Conservation (phyloP, 53 echinoderm and acorn worm genomes). For the Luidia sarsii region DNA sequence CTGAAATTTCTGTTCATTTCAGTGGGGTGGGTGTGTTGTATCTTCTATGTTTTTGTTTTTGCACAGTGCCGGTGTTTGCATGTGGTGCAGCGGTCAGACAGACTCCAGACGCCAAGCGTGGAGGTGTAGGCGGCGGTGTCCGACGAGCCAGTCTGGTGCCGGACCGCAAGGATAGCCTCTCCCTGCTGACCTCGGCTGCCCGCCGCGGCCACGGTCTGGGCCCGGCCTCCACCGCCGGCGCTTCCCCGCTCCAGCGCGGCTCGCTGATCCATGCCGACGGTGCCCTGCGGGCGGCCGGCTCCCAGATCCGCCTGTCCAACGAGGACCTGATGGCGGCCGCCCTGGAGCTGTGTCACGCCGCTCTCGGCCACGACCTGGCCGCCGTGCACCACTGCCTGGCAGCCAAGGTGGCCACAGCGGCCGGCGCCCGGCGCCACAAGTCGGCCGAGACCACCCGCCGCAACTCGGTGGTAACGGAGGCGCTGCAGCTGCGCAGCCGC, state of each 20-base stretch:
- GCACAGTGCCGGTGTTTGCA: slow-evolving; percentile 28
- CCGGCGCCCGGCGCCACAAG: slow-evolving; percentile 66
- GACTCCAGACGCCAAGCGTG: not conserved
- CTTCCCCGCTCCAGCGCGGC: slow-evolving; percentile 75
- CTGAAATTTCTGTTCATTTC: not conserved
- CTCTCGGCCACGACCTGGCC: slow-evolving; percentile 65
- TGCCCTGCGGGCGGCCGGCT: slow-evolving; percentile 71
- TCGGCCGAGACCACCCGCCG: slow-evolving; percentile 79
- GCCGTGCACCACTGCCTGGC: slow-evolving; percentile 72
- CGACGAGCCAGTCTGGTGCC: slow-evolving; percentile 62
- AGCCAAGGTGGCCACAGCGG: slow-evolving; percentile 70
- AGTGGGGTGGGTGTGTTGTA: too few species aligned
- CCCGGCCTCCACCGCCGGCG: slow-evolving; percentile 65
- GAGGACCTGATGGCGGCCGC: slow-evolving; percentile 76
- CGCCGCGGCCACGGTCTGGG: slow-evolving; percentile 66
- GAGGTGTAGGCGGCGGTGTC: too few species aligned
- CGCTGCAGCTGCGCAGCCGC: slow-evolving; percentile 59
- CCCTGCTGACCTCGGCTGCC: slow-evolving; percentile 58
- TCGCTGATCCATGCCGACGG: slow-evolving; percentile 74
- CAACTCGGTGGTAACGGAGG: slow-evolving; percentile 85
- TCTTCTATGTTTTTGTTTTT: too few species aligned
- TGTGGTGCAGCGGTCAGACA: not conserved
- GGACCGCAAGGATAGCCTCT: slow-evolving; percentile 72
- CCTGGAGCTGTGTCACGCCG: slow-evolving; percentile 54
- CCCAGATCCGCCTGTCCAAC: slow-evolving; percentile 80